Evolutionary conservation across 2,888 invertebrate genomes (phyloP), one percentile per base, ranked within the genome.

Genomic region (Microchrysa polita): DNA sequence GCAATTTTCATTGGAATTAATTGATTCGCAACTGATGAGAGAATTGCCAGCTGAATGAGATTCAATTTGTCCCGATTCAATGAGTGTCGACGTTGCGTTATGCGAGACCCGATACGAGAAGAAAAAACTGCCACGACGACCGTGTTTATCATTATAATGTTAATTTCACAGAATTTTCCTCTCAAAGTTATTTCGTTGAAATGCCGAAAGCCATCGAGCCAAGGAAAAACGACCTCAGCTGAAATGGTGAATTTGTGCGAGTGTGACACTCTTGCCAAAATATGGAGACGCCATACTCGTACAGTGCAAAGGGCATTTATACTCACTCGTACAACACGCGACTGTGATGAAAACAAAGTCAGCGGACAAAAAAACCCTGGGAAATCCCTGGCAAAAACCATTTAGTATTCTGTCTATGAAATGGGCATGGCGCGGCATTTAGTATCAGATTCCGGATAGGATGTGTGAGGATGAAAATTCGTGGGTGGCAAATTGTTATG

Each of bases 351-450:
- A 4, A n/a, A 23, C 12, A 40, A 23, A n/a, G 16, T n/a, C 18
- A 40, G 10, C 2, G 34, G n/a, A n/a, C n/a, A n/a, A n/a, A 27
- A 61, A 1, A 40, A 42, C 61, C 61, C 61, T 59, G 61, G 61
- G 61, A 61, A 61, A 61, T 61, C 61, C 61, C 61, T n/a, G 61
- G 42, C n/a, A n/a, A 61, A 61, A 61, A 61, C 20, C 40, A 16
- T 7, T 61, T 61, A 61, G 34, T 16, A 23, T 40, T 27, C 61
- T 16, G 2, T 5, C 23, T 40, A 10, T 10, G 27, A 40, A 42
- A 14, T n/a, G 40, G n/a, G 12, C 59, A 59, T 23, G 59, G n/a
- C n/a, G n/a, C n/a, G 59, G 61, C 27, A 40, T 27, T 23, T 61
- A 23, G 16, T 40, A 10, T 61, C 34, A 61, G 61, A 34, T 12